Base-by-base conservation (phyloP, 1,140 invertebrate species). In the Drosophila guanche region DNA sequence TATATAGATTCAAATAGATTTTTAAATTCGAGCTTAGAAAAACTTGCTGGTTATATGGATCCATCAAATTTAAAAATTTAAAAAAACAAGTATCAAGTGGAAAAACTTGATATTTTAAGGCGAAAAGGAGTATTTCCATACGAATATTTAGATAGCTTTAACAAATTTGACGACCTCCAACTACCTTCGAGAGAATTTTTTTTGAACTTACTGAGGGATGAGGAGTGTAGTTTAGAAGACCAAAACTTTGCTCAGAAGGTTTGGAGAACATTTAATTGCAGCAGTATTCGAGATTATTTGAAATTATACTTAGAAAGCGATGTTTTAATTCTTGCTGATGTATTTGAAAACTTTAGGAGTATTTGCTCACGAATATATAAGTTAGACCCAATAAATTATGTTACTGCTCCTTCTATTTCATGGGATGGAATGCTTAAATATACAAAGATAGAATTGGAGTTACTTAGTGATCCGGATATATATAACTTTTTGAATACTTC, bases 381-480 rank as follows among this genome's bases (percentile, higher is more conserved):
- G 6, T 51, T 60, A 16, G 46, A 59, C 7, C 57, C 57, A n/a
- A 7, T 59, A 12, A 48, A 50, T 20, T 59, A 59, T 42, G 2
- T 14, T 5, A 50, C 57, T 12, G 46, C 23, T 6, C n/a, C 33
- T 4, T 59, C 23, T 27, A 27, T 59, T 14, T 48, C 46, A 5
- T 51, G 46, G 57, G 46, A 59, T 27, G 46, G 47, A 8, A 60
- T 60, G 57, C n/a, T 60, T 0, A 51, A 52, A 8, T n/a, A 16
- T 4, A 43, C 57, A 3, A 42, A 51, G 3, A 10, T 48, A 29
- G 10, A 37, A 5, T 29, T 46, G 3, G 27, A 46, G 4, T 22
- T 57, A 23, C 23, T 59, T 12, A 59, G 57, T 50, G 47, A 59
- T 59, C n/a, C 22, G 5, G 56, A 59, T 4, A 59, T 59, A 33